Evolutionary conservation across 2,113 vertebrate species (phyloP), one percentile per base, ranked within the genome.

Genomic region (Chloebia gouldiae): DNA sequence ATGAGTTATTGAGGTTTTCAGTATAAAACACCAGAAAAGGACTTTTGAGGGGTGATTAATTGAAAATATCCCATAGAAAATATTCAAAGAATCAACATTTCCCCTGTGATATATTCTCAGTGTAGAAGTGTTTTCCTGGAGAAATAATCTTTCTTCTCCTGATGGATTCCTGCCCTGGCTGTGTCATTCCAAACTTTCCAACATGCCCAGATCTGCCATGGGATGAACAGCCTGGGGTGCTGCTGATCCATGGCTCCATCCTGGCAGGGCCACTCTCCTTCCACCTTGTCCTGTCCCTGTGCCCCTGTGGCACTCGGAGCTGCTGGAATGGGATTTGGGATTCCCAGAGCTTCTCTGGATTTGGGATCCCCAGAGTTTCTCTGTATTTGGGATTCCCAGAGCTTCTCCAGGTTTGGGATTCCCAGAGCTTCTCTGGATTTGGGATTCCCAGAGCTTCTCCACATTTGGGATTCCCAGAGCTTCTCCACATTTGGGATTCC

Each of bases 121-220:
- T 27, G 56, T 44, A 49, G 53, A 49, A 23, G 31, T 10, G 6
- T 82, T 84, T 83, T 71, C 60, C 76, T 15, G 30, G 37, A 82
- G 79, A 57, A 79, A 64, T 37, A 0, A 3, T 24, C 49, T 65
- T 44, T 20, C 4, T 1, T 33, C 31, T 45, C 50, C 61, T 27
- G 54, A 27, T 0, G 3, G 16, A 50, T 86, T 57, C 23, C 79
- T 96, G 92, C 33, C 61, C 44, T 42, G 69, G 19, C 53, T 54
- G 42, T 1, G 2, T 44, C 87, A 49, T 65, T 66, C 47, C 7
- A 5, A 86, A 65, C 64, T 81, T 71, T 39, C 59, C 31, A 28
- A 6, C 0, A 0, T 0, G 1, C 17, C 51, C 13, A 21, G 35
- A 27, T 28, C 42, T 7, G 4, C 13, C 33, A 6, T 9, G 7